Evolutionary conservation across 2,888 invertebrate genomes (phyloP).

Genomic region (Microctonus hyperodae): DNA sequence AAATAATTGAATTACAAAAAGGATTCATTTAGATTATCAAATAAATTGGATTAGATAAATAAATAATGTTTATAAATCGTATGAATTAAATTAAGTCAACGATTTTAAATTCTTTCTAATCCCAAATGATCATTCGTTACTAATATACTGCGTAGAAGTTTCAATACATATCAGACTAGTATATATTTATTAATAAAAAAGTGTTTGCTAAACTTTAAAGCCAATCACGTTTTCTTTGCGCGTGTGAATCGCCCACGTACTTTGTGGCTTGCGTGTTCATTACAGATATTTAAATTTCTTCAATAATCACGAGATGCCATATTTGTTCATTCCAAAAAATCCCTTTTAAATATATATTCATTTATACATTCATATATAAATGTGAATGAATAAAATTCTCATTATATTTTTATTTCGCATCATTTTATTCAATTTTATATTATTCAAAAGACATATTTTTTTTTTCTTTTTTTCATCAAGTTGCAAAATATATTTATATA

Average conservation of each 20-base stretch:
- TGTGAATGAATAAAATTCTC: background rate
- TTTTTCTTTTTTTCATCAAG: background rate
- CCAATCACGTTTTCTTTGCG: conserved; percentile 22
- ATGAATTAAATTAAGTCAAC: background rate
- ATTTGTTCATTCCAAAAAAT: background rate
- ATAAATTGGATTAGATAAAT: background rate
- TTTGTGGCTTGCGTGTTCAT: background rate
- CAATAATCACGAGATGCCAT: background rate
- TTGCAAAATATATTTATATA: background rate
- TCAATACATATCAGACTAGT: background rate
- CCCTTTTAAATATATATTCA: background rate
- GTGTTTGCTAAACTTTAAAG: background rate
- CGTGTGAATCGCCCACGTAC: background rate
- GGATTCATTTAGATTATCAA: background rate
- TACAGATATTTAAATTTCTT: background rate
- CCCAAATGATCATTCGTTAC: background rate
- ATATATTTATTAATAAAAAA: background rate
- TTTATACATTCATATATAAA: too few species aligned
- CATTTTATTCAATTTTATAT: background rate
- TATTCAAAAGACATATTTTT: background rate
- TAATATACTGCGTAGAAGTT: too few species aligned
- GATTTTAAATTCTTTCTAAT: background rate
- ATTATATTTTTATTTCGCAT: too few species aligned
- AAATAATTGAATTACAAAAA: background rate
- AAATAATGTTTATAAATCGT: too few species aligned